Percentiles rank a stretch among this genome's conserved stretches.
phyloP scores from a whole-genome alignment of 1,140 invertebrate species.

The Druon quercuslanigerum region DNA sequence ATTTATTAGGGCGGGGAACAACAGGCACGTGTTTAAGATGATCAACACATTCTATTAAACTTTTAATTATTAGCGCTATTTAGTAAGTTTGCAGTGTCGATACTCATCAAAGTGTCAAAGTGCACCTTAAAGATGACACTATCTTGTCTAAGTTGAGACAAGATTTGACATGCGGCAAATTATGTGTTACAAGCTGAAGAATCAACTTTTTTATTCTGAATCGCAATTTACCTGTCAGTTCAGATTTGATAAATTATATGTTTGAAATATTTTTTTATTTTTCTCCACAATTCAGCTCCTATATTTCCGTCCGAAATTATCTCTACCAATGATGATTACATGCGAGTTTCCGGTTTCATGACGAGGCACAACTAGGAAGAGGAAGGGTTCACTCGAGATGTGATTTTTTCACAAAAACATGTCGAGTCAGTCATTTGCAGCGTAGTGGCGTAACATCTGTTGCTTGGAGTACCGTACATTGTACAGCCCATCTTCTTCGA shows the following conservation, averaged over 20 bases:
- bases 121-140: neutral
- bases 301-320: neutral
- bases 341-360: neutral
- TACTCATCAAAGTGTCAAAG: neutral
- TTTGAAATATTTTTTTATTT: neutral
- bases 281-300: neutral
- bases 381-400: conserved; percentile 40
- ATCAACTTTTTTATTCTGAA: neutral
- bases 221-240: neutral
- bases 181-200: neutral
- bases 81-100: neutral
- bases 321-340: neutral
- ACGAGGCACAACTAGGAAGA: conserved; percentile 47
- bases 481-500: conserved; percentile 52
- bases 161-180: neutral
- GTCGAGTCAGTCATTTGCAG: conserved; percentile 52
- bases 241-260: neutral
- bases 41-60: neutral
- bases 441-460: conserved; percentile 54
- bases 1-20: neutral
- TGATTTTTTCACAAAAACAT: conserved; percentile 54
- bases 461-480: conserved; percentile 53
- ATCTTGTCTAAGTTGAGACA: neutral
- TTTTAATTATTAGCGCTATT: neutral
- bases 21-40: neutral